phyloP scores from a whole-genome alignment of 2,797 vertebrate genomes.

The Schizothorax lantsangensis region DNA sequence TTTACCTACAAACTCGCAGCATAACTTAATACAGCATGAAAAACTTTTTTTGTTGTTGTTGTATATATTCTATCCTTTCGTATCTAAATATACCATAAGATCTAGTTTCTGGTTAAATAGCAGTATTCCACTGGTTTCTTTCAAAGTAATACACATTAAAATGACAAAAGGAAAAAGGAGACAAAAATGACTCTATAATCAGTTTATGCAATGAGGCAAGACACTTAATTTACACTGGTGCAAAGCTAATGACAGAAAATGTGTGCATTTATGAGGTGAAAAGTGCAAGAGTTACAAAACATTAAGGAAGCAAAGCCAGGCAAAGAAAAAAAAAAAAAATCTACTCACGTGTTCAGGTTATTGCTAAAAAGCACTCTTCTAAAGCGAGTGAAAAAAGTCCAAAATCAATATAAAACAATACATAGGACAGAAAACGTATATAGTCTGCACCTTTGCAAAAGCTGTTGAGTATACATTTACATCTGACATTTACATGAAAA shows the following conservation, averaged over 20 bases:
- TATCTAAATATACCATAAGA: background rate
- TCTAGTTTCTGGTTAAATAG: background rate
- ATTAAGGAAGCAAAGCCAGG: background rate
- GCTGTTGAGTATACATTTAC: background rate
- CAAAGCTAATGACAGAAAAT: background rate
- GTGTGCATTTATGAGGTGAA: background rate
- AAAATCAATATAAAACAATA: background rate
- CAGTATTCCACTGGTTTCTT: background rate
- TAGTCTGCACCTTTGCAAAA: background rate
- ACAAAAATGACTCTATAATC: background rate
- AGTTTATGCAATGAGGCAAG: constrained; percentile 28
- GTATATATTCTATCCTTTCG: background rate
- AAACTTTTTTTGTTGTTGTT: too few species aligned
- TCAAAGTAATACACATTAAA: background rate
- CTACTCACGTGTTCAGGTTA: background rate
- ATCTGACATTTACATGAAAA: constrained; percentile 29
- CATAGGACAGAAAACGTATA: background rate
- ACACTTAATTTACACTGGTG: constrained; percentile 16
- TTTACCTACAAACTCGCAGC: too few species aligned
- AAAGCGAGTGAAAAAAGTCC: background rate
- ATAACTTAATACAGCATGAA: background rate
- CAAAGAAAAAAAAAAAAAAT: too few species aligned
- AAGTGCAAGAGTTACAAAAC: background rate
- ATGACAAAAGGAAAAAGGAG: background rate
- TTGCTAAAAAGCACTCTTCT: background rate